phyloP scores from a whole-genome alignment of 1,140 invertebrate species.

The Andrena cerasifolii region DNA sequence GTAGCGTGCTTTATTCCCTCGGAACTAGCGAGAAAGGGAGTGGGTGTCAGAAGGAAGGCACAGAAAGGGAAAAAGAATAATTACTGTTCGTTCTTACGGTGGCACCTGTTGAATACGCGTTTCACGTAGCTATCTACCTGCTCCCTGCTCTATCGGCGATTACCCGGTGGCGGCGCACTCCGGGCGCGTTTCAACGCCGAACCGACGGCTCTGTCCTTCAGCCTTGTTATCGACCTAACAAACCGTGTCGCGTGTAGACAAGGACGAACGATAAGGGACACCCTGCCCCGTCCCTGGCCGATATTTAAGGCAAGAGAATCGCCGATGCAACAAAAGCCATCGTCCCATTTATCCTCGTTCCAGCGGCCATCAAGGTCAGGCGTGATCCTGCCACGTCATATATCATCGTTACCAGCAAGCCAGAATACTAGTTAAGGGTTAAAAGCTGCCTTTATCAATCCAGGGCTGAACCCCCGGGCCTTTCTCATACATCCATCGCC shows the following conservation, averaged over 20 bases:
- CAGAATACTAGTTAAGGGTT: conserved; percentile 67
- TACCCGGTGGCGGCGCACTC: conserved; percentile 15
- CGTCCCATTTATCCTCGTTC: conserved; percentile 64
- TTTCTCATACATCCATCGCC: conserved; percentile 63
- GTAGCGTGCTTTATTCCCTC: neutral
- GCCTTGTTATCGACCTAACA: conserved; percentile 19
- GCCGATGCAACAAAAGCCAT: conserved; percentile 44
- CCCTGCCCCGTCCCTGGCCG: conserved; percentile 10
- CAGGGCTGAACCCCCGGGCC: conserved; percentile 49
- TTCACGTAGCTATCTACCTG: conserved; percentile 35
- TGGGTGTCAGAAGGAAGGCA: neutral
- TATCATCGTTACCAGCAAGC: conserved; percentile 62
- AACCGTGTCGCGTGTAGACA: neutral
- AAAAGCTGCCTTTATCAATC: conserved; percentile 68
- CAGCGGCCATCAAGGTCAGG: conserved; percentile 62
- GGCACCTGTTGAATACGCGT: conserved; percentile 62
- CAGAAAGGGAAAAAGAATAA: conserved; percentile 13
- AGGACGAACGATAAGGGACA: neutral
- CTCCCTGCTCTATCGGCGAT: conserved; percentile 44
- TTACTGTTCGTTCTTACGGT: conserved; percentile 38
- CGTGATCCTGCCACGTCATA: conserved; percentile 65
- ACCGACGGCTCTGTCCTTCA: neutral
- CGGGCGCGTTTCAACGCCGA: neutral
- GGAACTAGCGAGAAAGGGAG: neutral
- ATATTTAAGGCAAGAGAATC: conserved; percentile 55